Percentiles rank a stretch among this genome's conserved stretches.
Evolutionary conservation across 1,140 invertebrate species (phyloP).

Genomic region (Drosophila mauritiana): DNA sequence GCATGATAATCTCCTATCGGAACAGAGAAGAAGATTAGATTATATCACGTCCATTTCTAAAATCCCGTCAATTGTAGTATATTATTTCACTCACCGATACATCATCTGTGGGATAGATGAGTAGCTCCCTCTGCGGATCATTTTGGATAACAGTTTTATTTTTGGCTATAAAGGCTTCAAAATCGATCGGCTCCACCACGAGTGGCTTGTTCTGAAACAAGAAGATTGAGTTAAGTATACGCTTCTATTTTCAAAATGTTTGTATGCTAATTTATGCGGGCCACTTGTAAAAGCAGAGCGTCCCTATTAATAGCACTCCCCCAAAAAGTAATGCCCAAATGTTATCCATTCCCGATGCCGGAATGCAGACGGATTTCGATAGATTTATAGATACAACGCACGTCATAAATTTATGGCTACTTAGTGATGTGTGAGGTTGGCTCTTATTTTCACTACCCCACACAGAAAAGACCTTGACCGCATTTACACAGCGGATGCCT

Average conservation of each 20-base stretch:
- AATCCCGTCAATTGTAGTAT: neutral
- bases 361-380: slow-evolving; percentile 36
- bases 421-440: slow-evolving; percentile 28
- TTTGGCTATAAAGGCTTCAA: slow-evolving; percentile 94
- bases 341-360: slow-evolving; percentile 24
- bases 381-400: slow-evolving; percentile 70
- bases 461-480: slow-evolving; percentile 63
- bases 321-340: slow-evolving; percentile 32
- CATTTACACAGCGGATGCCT: slow-evolving; percentile 53
- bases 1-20: slow-evolving; percentile 88
- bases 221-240: slow-evolving; percentile 11
- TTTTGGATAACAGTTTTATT: slow-evolving; percentile 96
- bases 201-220: slow-evolving; percentile 90
- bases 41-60: too few relatives aligned
- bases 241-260: slow-evolving; percentile 31
- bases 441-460: slow-evolving; percentile 3
- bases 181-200: slow-evolving; percentile 94
- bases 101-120: slow-evolving; percentile 96
- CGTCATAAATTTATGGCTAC: slow-evolving; percentile 73
- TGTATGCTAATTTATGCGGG: slow-evolving; percentile 72
- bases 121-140: slow-evolving; percentile 95
- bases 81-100: slow-evolving; percentile 90
- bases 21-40: neutral
- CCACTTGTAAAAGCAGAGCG: slow-evolving; percentile 72
- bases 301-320: slow-evolving; percentile 42